These are phyloP conservation scores for Euplexia lucipara DNA, from an alignment of 2,888 invertebrate species.

Conservation along the genomic window DNA sequence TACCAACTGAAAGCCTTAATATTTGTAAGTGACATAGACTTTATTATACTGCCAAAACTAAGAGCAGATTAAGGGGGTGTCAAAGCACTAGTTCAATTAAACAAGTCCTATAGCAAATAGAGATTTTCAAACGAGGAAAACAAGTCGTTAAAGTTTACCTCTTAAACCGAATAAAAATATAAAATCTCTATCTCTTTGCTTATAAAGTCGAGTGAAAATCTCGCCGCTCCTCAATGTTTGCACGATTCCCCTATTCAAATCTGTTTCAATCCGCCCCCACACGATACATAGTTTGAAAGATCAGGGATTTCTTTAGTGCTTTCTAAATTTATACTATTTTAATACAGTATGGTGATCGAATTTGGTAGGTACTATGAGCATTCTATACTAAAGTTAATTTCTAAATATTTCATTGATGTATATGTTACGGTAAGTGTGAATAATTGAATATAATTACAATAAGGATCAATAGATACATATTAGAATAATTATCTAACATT, in stretches of 20 bases:
- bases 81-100: background rate
- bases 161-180: constrained; percentile 41
- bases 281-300: constrained; percentile 22
- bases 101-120: background rate
- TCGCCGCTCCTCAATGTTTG: constrained; percentile 45
- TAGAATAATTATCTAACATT: no score
- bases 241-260: constrained; percentile 55
- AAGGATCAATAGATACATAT: no score
- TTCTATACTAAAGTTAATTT: no score
- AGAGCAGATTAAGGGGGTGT: no score
- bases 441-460: no score
- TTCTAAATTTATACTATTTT: constrained; percentile 4
- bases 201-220: constrained; percentile 43
- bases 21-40: no score
- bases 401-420: no score
- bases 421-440: no score
- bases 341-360: background rate
- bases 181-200: constrained; percentile 18
- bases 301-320: constrained; percentile 22
- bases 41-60: no score
- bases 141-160: constrained; percentile 5
- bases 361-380: no score
- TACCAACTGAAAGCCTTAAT: no score
- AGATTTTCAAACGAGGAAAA: constrained; percentile 7
- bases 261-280: constrained; percentile 31